Evolutionary conservation across 2,888 invertebrate genomes (phyloP), one percentile per base, ranked within the genome.

Genomic region (Ametastegia equiseti): DNA sequence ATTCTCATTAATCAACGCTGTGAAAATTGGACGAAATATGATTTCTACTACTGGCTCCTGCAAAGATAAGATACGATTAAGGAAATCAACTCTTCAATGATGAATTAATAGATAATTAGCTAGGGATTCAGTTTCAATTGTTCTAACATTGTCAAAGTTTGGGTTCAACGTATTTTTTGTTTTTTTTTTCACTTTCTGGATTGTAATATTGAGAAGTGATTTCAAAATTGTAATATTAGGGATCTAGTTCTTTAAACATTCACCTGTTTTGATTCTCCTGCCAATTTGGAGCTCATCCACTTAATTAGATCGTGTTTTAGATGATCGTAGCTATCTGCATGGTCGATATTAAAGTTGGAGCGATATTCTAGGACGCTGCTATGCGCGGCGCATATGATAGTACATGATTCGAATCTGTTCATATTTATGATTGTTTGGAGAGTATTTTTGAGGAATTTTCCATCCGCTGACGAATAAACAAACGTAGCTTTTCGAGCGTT

Each of bases 31-130:
- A 82, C 94, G 92, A 86, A 94, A 94, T 9, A 94, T 92, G 39
- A 95, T 93, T 89, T 95, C 94, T 5, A 94, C 94, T 81, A 93
- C 92, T 86, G 93, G 93, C 90, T 94, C 93, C 95, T 95, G 92
- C 71, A 93, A 93, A 83, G 80, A 81, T 82, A 83, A 80, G 81
- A 65, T 73, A 57, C 65, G 57, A 67, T 60, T 75, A 50, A 71
- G 81, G 69, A 42, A 71, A 39, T 57, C 71, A 67, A 23, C 13
- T 19, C 1, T n/a, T 4, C n/a, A n/a, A 54, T 36, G 36, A 67
- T 11, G 36, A 19, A 13, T 9, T 1, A 45, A 27, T 42, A 75
- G 69, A 27, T 15, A 15, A 30, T 60, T 15, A 30, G 23, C 15
- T 60, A 2, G 9, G 19, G 23, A 30, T 30, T 30, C 27, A 30